These are phyloP conservation scores for Astyanax mexicanus DNA, from an alignment of 2,797 vertebrate genomes.

Conservation along the genomic window DNA sequence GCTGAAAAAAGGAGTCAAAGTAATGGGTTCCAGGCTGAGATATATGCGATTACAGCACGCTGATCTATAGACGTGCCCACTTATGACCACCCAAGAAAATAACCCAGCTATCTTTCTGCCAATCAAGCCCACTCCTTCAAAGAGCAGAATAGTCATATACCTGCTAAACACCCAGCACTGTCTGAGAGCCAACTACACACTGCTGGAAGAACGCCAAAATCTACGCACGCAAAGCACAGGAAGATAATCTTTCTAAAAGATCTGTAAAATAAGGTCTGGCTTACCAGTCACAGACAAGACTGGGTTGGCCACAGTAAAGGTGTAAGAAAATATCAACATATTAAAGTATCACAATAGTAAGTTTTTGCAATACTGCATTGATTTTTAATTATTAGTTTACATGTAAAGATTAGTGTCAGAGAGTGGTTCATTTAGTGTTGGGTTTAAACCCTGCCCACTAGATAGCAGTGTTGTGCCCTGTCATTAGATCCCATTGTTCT, in stretches of 20 bases:
- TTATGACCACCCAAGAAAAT: conserved; percentile 47
- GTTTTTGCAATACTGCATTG: no score
- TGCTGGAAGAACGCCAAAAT: not conserved
- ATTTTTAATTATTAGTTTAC: no score
- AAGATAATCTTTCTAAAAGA: not conserved
- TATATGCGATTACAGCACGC: conserved; percentile 46
- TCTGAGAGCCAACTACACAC: conserved; percentile 30
- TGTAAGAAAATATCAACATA: no score
- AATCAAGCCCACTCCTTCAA: conserved; percentile 34
- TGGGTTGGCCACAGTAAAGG: not conserved
- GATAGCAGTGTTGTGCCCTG: no score
- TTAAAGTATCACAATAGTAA: no score
- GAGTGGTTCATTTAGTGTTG: no score
- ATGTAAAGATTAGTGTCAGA: no score
- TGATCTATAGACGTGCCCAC: conserved; percentile 52
- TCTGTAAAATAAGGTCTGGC: not conserved
- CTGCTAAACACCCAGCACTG: conserved; percentile 50
- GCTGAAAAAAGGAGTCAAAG: conserved; percentile 46
- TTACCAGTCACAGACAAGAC: not conserved
- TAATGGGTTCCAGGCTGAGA: conserved; percentile 47
- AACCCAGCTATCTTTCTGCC: conserved; percentile 35
- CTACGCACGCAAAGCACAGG: conserved; percentile 4
- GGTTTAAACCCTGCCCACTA: no score
- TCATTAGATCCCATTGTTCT: no score
- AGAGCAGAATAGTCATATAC: conserved; percentile 43